Evolutionary conservation across 2,888 invertebrate species (phyloP).

Genomic region (Torymus aiolomorphi): DNA sequence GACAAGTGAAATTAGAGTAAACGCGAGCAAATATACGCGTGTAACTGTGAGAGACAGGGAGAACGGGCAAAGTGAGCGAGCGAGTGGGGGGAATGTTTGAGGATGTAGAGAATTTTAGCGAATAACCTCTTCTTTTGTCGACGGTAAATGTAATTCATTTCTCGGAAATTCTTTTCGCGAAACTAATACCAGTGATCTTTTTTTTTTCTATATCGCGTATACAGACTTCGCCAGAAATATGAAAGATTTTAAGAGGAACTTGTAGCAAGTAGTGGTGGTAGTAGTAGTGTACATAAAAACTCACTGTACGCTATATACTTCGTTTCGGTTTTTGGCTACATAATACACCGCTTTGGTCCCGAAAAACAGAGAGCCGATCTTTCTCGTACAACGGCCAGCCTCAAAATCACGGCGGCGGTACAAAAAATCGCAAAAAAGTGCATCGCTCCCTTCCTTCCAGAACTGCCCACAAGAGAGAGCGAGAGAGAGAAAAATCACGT

Average conservation of each 20-base stretch:
- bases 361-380: background rate
- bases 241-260: too few species aligned
- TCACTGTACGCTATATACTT: too few species aligned
- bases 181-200: too few species aligned
- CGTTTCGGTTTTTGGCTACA: background rate
- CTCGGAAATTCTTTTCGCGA: too few species aligned
- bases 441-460: background rate
- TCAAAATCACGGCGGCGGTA: slow-evolving; percentile 21
- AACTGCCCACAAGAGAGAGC: background rate
- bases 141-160: too few species aligned
- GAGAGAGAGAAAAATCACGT: slow-evolving; percentile 15
- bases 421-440: slow-evolving; percentile 31
- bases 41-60: slow-evolving; percentile 6
- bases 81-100: too few species aligned
- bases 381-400: background rate
- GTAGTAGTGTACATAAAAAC: too few species aligned
- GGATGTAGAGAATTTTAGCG: too few species aligned
- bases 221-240: too few species aligned
- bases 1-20: slow-evolving; percentile 40
- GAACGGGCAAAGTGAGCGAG: background rate
- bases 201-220: too few species aligned
- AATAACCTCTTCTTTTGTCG: too few species aligned
- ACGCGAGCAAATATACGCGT: background rate
- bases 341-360: slow-evolving; percentile 2
- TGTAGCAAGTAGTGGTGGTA: too few species aligned